Conservation (phyloP, 2,797 vertebrate genomes). For the Lepidocolaptes lacrymiger region DNA sequence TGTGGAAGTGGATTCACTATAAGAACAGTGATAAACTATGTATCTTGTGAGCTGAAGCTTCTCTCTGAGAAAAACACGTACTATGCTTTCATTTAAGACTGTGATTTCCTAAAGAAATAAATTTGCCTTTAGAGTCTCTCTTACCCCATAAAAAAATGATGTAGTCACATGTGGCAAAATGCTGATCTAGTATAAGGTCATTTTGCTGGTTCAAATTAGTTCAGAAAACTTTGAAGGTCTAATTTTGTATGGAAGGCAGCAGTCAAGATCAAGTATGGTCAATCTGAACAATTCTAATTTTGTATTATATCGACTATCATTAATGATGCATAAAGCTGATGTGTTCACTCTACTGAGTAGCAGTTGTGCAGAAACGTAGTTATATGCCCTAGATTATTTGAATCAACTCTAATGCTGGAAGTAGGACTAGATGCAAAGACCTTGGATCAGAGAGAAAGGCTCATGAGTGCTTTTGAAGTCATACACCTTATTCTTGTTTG, state of each 20-base stretch:
- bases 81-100: not conserved
- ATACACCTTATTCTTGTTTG: not conserved
- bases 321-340: not conserved
- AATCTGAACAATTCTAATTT: not conserved
- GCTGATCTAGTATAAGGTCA: not conserved
- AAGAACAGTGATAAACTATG: not conserved
- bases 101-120: not conserved
- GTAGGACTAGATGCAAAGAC: not conserved
- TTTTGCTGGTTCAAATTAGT: not conserved
- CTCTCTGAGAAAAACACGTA: not conserved
- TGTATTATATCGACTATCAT: not conserved
- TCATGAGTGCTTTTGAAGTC: not conserved
- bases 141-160: not conserved
- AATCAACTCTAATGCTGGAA: not conserved
- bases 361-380: not conserved
- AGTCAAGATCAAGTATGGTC: not conserved
- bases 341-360: not conserved
- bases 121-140: not conserved
- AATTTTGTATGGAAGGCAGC: not conserved
- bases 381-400: not conserved
- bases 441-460: not conserved
- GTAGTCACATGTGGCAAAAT: not conserved
- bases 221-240: not conserved
- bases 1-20: not conserved
- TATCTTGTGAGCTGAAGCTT: not conserved